A percentile compares a stretch with the other conserved stretches of the same genome.
phyloP scores from a whole-genome alignment of 2,797 vertebrate species.

The Lagorchestes hirsutus region DNA sequence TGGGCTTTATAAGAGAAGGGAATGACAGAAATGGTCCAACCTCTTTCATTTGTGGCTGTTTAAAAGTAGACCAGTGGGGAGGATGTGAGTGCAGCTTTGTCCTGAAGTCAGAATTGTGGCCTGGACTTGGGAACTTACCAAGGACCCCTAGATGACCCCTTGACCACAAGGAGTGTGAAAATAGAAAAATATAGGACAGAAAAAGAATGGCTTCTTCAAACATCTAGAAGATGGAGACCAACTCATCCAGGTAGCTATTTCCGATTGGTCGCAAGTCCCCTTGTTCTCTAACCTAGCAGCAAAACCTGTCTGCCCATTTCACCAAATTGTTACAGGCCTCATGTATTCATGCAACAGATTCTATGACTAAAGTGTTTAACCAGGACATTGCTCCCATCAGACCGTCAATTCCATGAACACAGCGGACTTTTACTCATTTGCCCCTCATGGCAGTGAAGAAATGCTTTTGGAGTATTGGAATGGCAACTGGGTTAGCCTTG shows the following conservation, averaged over 20 bases:
- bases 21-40: neutral
- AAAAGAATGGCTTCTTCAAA: slow-evolving; percentile 20
- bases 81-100: neutral
- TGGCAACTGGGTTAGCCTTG: neutral
- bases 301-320: neutral
- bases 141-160: neutral
- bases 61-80: neutral
- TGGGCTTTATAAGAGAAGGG: neutral
- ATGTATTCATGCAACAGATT: neutral
- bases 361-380: neutral
- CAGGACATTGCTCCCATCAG: neutral
- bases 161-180: neutral
- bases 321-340: neutral
- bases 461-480: neutral
- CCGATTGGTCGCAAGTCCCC: slow-evolving; percentile 20
- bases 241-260: slow-evolving; percentile 4
- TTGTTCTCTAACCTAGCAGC: neutral
- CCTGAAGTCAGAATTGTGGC: neutral
- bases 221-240: slow-evolving; percentile 13
- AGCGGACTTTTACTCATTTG: neutral
- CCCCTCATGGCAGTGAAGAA: neutral
- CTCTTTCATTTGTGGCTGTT: neutral
- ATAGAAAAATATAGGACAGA: slow-evolving; percentile 18
- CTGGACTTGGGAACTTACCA: neutral
- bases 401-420: neutral